Conservation (phyloP, 1,140 invertebrate genomes). For the Charaxes varanes region DNA sequence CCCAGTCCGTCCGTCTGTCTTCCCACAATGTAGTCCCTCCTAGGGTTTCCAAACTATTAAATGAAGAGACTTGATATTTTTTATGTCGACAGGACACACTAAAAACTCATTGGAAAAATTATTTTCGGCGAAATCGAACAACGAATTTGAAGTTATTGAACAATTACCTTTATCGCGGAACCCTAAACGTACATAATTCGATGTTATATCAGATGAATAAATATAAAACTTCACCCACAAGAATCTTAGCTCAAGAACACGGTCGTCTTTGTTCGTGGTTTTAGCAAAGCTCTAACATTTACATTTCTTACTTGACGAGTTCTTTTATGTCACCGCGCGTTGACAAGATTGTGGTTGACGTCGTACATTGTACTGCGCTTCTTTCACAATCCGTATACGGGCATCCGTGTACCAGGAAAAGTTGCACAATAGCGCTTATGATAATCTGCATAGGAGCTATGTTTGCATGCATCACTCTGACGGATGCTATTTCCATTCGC, state of each 20-base stretch:
- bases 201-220: not conserved
- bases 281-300: conserved; percentile 4
- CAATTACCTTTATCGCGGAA: no score
- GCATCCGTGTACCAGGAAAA: not conserved
- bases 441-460: conserved; percentile 19
- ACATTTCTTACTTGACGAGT: conserved; percentile 21
- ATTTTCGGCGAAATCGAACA: no score
- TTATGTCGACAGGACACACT: no score
- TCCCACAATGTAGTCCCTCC: no score
- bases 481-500: conserved; percentile 15
- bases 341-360: conserved; percentile 21
- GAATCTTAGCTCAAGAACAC: not conserved
- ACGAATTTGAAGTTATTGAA: no score
- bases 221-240: not conserved
- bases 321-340: conserved; percentile 21
- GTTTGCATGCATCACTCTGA: conserved; percentile 1
- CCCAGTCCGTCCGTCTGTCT: no score
- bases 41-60: no score
- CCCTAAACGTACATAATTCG: no score
- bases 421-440: conserved; percentile 20
- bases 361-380: conserved; percentile 17
- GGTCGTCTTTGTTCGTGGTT: not conserved
- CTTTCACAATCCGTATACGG: conserved; percentile 15
- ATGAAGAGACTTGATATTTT: no score
- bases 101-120: no score